phyloP scores from a whole-genome alignment of 2,888 invertebrate species.

The Xestia ashworthii region DNA sequence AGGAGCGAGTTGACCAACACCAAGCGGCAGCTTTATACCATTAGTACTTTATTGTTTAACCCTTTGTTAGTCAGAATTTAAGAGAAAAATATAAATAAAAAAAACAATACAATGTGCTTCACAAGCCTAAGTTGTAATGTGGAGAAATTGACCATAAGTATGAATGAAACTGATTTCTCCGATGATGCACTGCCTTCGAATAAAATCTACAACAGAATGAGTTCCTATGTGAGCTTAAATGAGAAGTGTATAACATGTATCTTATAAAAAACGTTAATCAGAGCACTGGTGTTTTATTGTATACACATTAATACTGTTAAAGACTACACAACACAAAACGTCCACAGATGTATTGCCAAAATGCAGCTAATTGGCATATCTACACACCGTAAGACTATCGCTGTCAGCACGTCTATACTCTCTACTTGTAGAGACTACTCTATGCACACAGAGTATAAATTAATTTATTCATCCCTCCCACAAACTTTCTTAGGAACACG shows the following conservation, averaged over 20 bases:
- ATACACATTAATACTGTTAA: conserved; percentile 55
- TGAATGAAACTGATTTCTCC: conserved; percentile 26
- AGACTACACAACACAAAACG: conserved; percentile 26
- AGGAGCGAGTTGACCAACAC: conserved; percentile 65
- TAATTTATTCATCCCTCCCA: conserved; percentile 6
- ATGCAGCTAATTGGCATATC: conserved; percentile 22
- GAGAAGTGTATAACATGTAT: conserved; percentile 9
- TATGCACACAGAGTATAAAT: conserved; percentile 23
- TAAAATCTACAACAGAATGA: conserved; percentile 12
- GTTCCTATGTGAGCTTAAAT: conserved; percentile 16
- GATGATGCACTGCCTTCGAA: conserved; percentile 12
- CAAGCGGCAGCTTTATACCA: conserved; percentile 56
- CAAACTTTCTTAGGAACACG: conserved; percentile 18
- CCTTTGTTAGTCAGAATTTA: conserved; percentile 77
- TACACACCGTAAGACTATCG: not conserved
- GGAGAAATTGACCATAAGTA: conserved; percentile 68
- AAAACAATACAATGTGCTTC: conserved; percentile 69
- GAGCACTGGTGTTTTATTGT: conserved; percentile 43
- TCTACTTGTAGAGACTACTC: conserved; percentile 8
- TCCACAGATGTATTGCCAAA: conserved; percentile 13
- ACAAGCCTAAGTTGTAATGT: conserved; percentile 65
- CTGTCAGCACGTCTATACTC: not conserved
- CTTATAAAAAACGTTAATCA: conserved; percentile 23
- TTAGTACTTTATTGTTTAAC: conserved; percentile 64
- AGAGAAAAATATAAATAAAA: conserved; percentile 64